A percentile compares a stretch with the other conserved stretches of the same genome.
Conservation (phyloP, 2,113 vertebrate species). For the Hystrix cristata region DNA sequence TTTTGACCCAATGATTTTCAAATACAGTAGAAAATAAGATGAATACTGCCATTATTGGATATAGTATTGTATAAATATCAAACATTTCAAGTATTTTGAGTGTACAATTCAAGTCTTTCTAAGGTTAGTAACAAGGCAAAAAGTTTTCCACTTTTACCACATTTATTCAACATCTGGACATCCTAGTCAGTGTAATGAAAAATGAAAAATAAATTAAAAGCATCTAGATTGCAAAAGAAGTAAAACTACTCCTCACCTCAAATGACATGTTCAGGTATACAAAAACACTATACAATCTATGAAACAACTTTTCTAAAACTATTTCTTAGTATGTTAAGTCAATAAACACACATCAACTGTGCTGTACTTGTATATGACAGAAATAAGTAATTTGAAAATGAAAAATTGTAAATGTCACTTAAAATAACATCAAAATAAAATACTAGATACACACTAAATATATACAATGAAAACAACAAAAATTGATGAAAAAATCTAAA, state of each 20-base stretch:
- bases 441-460: background rate
- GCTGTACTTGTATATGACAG: background rate
- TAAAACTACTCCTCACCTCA: background rate
- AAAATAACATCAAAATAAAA: background rate
- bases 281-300: background rate
- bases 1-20: background rate
- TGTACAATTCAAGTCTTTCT: background rate
- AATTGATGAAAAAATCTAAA: background rate
- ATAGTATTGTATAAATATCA: background rate
- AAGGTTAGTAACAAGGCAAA: background rate
- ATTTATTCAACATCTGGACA: background rate
- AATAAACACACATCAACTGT: background rate
- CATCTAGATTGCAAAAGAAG: too few relatives aligned
- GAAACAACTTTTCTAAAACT: background rate
- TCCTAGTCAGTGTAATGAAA: too few relatives aligned
- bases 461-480: background rate
- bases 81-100: background rate
- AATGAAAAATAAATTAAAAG: too few relatives aligned
- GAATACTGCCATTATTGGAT: background rate
- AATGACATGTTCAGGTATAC: background rate
- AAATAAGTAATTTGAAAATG: background rate
- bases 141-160: background rate
- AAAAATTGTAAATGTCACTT: background rate
- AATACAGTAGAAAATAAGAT: background rate
- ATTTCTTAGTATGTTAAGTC: background rate